Evolutionary conservation across 2,888 invertebrate species (phyloP).

Genomic region (Achlya flavicornis): DNA sequence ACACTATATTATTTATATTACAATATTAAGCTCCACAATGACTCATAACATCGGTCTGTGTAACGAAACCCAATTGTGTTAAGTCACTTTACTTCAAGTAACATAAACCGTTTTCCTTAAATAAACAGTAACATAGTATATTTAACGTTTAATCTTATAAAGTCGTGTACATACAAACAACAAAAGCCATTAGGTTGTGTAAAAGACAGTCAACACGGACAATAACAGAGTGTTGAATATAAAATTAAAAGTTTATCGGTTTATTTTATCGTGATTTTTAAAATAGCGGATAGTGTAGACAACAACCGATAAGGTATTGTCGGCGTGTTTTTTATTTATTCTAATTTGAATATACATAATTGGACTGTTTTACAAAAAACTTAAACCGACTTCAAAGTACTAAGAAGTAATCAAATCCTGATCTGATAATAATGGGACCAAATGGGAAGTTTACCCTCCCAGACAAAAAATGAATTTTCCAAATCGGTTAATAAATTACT

Average conservation of each 20-base stretch:
- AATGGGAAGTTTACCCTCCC: too few species aligned
- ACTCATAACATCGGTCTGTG: neutral
- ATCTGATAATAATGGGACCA: too few species aligned
- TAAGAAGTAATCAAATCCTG: too few species aligned
- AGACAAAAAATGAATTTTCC: too few species aligned
- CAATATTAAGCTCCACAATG: neutral
- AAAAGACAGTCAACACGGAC: conserved; percentile 45
- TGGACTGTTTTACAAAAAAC: too few species aligned
- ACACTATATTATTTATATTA: neutral
- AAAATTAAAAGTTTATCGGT: conserved; percentile 47
- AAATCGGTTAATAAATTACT: too few species aligned
- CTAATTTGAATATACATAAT: neutral
- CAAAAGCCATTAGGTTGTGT: conserved; percentile 40
- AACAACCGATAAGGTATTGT: neutral
- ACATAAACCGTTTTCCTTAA: neutral
- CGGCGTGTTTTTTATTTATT: neutral
- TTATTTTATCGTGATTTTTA: conserved; percentile 18
- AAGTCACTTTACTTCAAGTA: neutral
- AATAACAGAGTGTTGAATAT: conserved; percentile 34
- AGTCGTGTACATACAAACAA: conserved; percentile 17
- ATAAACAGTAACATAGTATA: neutral
- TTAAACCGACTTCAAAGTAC: too few species aligned
- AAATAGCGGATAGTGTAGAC: conserved; percentile 12
- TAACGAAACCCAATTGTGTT: neutral
- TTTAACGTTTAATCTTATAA: neutral